phyloP scores from a whole-genome alignment of 2,797 vertebrate genomes.

The Hemitrygon akajei region DNA sequence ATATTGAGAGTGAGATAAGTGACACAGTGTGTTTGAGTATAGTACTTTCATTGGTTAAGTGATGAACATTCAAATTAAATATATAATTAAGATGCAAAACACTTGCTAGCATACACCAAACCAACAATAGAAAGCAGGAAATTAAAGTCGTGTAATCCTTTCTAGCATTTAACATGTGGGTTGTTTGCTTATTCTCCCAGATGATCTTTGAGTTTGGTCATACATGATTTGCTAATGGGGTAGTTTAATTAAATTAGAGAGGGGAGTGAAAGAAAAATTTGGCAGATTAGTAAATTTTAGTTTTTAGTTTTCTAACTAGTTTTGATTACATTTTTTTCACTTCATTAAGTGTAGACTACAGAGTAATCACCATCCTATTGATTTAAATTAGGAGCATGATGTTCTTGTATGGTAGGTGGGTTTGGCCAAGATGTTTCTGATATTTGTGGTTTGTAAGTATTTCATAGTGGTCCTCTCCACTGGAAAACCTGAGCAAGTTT shows the following conservation, averaged over 20 bases:
- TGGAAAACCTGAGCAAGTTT: not conserved
- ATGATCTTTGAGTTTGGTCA: not conserved
- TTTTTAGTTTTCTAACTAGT: not conserved
- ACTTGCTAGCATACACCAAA: not conserved
- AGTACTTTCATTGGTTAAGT: not conserved
- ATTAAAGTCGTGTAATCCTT: not conserved
- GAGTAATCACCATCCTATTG: not conserved
- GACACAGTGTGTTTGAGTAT: not conserved
- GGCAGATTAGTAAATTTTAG: not conserved
- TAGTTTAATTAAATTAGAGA: too few relatives aligned
- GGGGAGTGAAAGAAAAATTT: not conserved
- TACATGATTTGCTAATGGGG: not conserved
- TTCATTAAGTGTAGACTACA: not conserved
- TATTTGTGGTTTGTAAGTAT: not conserved
- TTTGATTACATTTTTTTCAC: not conserved
- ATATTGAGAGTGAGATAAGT: not conserved
- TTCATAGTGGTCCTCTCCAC: too few relatives aligned
- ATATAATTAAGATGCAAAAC: not conserved
- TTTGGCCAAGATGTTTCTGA: not conserved
- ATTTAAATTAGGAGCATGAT: not conserved
- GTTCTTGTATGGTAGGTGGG: too few relatives aligned
- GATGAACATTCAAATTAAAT: not conserved
- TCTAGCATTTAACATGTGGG: not conserved
- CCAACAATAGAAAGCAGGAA: not conserved
- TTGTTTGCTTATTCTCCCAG: not conserved